Percentiles rank a stretch among this genome's conserved stretches.
Evolutionary conservation across 2,888 invertebrate genomes (phyloP).

Genomic region (Ennomos quercinarius): DNA sequence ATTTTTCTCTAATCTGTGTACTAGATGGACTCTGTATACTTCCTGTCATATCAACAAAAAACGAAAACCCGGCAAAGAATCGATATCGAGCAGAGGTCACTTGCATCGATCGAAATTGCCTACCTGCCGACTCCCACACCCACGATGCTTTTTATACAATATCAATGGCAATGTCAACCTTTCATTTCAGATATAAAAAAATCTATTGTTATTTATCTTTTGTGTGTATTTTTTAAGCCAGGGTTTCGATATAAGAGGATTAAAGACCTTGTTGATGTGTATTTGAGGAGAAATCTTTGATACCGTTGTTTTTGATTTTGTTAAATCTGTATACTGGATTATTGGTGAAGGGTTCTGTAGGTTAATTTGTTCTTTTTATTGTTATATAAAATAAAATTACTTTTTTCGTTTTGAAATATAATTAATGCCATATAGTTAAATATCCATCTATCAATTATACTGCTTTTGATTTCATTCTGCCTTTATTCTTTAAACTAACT

Average conservation of each 20-base stretch:
- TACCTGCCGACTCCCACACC: conserved; percentile 62
- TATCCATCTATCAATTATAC: no score
- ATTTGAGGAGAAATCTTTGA: conserved; percentile 53
- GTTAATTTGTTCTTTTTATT: background rate
- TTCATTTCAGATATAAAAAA: conserved; percentile 43
- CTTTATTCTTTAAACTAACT: no score
- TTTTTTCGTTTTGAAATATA: no score
- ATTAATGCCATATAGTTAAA: no score
- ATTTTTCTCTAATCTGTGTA: no score
- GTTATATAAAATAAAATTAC: no score
- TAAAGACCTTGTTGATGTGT: conserved; percentile 62
- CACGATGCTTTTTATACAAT: conserved; percentile 54
- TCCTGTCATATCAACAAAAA: conserved; percentile 20
- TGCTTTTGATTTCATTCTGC: no score
- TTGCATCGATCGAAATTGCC: conserved; percentile 54
- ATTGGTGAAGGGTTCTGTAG: conserved; percentile 20
- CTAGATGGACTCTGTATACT: no score
- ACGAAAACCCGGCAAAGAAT: conserved; percentile 44
- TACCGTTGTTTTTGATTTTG: conserved; percentile 44
- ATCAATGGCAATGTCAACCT: conserved; percentile 59
- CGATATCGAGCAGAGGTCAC: conserved; percentile 45
- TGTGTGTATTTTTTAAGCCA: conserved; percentile 49
- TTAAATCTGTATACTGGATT: conserved; percentile 11
- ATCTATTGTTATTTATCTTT: conserved; percentile 49
- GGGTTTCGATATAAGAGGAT: conserved; percentile 68